Percentiles rank a stretch among this genome's conserved stretches.
These are phyloP conservation scores for Caenorhabditis panamensis DNA, from an alignment of 2,888 invertebrate species.

Conservation along the genomic window DNA sequence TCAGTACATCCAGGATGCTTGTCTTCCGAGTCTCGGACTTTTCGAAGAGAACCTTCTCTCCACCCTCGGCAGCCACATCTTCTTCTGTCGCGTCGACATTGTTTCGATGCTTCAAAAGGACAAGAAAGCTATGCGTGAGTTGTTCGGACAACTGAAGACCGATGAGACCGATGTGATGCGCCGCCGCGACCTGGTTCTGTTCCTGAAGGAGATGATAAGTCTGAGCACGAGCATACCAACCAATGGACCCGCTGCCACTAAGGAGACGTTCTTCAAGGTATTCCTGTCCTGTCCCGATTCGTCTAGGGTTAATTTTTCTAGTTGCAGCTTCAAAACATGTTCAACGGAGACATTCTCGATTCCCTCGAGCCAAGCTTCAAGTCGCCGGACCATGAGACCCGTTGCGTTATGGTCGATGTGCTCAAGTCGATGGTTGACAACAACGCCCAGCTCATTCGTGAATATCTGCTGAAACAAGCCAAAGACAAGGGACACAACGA, in stretches of 20 bases:
- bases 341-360: constrained; percentile 76
- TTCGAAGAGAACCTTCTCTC: constrained; percentile 99
- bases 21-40: constrained; percentile 97
- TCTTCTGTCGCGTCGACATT: constrained; percentile 99
- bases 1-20: constrained; percentile 97
- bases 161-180: constrained; percentile 90
- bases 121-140: constrained; percentile 94
- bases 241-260: constrained; percentile 92
- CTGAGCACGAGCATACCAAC: constrained; percentile 98
- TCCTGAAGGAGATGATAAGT: constrained; percentile 98
- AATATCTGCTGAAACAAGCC: constrained; percentile 95
- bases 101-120: constrained; percentile 96
- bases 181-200: constrained; percentile 94
- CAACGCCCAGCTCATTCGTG: constrained; percentile 96
- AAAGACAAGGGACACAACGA: constrained; percentile 86
- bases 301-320: constrained; percentile 6
- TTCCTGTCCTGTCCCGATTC: background rate
- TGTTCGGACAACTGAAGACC: constrained; percentile 94
- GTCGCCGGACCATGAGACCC: constrained; percentile 91
- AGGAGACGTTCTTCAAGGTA: constrained; percentile 95
- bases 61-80: constrained; percentile 97
- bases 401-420: constrained; percentile 93
- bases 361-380: constrained; percentile 78
- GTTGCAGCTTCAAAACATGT: constrained; percentile 72
- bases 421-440: constrained; percentile 98